Conservation (phyloP, 2,113 vertebrate genomes). For the Tyrannus savana region DNA sequence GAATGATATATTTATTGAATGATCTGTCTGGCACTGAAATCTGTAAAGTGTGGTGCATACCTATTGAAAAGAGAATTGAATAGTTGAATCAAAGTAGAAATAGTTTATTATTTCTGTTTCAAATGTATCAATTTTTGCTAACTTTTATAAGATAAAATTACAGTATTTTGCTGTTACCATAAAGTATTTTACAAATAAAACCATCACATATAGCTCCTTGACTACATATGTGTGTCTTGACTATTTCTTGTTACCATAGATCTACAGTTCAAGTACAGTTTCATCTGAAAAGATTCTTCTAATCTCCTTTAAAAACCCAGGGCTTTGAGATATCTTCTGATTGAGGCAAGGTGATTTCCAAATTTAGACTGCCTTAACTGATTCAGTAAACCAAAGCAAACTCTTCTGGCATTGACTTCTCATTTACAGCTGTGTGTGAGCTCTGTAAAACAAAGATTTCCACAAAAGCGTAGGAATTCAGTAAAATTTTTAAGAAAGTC, state of each 20-base stretch:
- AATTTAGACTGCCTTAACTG: not conserved
- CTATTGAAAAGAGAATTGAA: not conserved
- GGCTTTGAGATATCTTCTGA: not conserved
- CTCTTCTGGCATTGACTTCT: not conserved
- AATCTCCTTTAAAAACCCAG: not conserved
- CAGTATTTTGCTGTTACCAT: slow-evolving; percentile 59
- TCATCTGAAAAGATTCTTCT: not conserved
- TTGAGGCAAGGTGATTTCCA: not conserved
- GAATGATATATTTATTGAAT: slow-evolving; percentile 46
- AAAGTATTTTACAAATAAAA: slow-evolving; percentile 63
- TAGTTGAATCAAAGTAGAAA: slow-evolving; percentile 13
- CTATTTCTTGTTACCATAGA: not conserved
- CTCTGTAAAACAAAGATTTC: not conserved
- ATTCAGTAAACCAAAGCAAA: not conserved
- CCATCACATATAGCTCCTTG: not conserved
- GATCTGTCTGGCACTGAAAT: not conserved
- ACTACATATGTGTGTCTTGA: not conserved
- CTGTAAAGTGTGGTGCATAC: not conserved
- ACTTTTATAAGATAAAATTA: slow-evolving; percentile 35
- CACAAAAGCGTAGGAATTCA: not conserved
- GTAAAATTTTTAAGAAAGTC: not conserved
- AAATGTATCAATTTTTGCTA: slow-evolving; percentile 46
- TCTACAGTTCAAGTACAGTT: not conserved
- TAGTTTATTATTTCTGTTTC: slow-evolving; percentile 23
- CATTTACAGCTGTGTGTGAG: not conserved